Base-by-base conservation (phyloP, 1,140 invertebrate species). In the Fopius arisanus region DNA sequence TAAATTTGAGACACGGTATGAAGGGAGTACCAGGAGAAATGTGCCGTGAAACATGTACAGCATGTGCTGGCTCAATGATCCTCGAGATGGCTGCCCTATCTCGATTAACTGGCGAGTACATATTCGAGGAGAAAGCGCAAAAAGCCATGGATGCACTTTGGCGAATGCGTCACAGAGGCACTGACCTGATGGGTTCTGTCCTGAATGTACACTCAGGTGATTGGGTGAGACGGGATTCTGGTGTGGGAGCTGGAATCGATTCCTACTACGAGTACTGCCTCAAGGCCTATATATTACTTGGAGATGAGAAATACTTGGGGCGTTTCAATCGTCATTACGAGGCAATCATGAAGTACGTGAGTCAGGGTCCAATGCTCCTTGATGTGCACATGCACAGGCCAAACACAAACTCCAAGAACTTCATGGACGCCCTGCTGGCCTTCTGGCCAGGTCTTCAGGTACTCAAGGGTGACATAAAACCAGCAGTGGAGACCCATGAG, bases 341-440 rank as follows among this genome's bases (percentile, higher is more conserved):
- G 78, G 97, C 97, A n/a, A 92, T 99, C 48, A 99, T 98, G 97
- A 98, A 98, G 83, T 99, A 99, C 84, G 93, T 99, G 37, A 96
- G 93, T 85, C 95, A 98, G 84, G 97, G 97, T 10, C 97, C 97
- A 4, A 92, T 99, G 90, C 90, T 99, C 78, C 86, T 99, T 41
- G 98, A 99, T 86, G 98, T 99, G n/a, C 96, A 99, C 79, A 99
- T 99, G 98, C 97, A 99, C 85, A 90, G 96, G 81, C 98, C 98
- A 1, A 94, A 96, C 79, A 94, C 96, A n/a, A 96, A 96, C 84
- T 96, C 97, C 0, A 92, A 96, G 75, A 97, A 98, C 87, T 99
- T 98, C 82, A 99, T 99, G 97, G 98, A 99, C 88, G 94, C 98
- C 0, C 87, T 99, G 19, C 88, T 98, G 37, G 98, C 98, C 3